Base-by-base conservation (phyloP, 2,797 vertebrate genomes). In the Hippocampus kuda region DNA sequence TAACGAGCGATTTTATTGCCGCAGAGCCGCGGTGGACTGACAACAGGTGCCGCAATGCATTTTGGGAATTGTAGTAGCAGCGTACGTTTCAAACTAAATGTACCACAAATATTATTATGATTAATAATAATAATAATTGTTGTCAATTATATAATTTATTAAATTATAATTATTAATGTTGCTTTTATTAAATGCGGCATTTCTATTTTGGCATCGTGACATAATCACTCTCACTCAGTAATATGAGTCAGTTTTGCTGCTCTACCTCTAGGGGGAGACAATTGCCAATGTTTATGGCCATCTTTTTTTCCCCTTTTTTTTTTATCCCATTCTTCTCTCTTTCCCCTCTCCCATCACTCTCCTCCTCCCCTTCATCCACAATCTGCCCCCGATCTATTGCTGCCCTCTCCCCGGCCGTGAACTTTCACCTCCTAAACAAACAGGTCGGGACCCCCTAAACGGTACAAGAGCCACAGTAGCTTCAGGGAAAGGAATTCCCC, bases 391-490 rank as follows among this genome's bases (percentile, higher is more conserved):
- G 46, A 42, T 75, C 74, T 77, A 78, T 69, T 16, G 83, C 84
- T 71, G 56, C 70, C 72, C 60, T 75, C 74, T 3, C 65, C 71
- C 64, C 61, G 27, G 66, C 63, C 1, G 60, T 68, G 72, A 80
- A 82, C 84, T 87, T 74, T 83, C 51, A 84, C 84, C 87, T 79
- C 79, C 70, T 77, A 85, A 86, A 88, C 84, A 88, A 83, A 84
- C 82, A 85, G 80, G 86, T 79, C 72, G 5, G 27, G 74, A 81
- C 79, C 86, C 77, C 77, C 44, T 16, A 42, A 51, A 22, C 72
- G 68, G 77, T 79, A 60, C 77, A 77, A 79, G 81, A 83, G 84
- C 80, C 79, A 70, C 74, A 3, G 81, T 64, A 76, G 77, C 79
- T 82, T 71, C 70, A 51, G 9, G 71, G 70, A 5, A 54, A 83